phyloP scores from a whole-genome alignment of 37 sponge, comb jelly and placozoan species.

The Mnemiopsis leidyi region DNA sequence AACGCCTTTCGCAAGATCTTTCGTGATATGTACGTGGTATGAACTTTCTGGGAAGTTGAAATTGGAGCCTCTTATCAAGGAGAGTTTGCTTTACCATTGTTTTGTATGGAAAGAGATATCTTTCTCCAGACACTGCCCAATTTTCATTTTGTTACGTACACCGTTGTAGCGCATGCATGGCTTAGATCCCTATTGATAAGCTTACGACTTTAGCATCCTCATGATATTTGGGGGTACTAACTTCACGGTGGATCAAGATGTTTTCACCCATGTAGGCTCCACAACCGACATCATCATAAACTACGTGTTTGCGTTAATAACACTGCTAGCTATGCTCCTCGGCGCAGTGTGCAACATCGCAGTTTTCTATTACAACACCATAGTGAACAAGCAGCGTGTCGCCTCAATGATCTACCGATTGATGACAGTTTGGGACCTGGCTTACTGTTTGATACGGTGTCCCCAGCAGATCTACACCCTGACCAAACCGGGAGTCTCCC shows the following conservation, averaged over 20 bases:
- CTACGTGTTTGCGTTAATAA: background rate
- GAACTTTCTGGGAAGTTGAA: no score
- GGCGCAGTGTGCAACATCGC: background rate
- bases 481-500: background rate
- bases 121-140: no score
- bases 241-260: background rate
- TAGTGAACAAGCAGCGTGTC: background rate
- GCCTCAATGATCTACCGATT: background rate
- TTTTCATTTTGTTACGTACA: no score
- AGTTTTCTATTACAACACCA: background rate
- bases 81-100: no score
- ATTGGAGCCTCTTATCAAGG: no score
- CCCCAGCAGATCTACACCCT: background rate
- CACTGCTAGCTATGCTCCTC: background rate
- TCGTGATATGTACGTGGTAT: no score
- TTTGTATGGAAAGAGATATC: no score
- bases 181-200: no score
- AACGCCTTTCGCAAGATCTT: no score
- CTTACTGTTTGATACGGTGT: background rate
- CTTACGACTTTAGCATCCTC: no score
- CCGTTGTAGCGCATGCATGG: no score
- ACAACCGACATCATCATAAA: background rate
- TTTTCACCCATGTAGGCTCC: background rate
- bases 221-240: conserved; percentile 43
- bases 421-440: background rate